Conservation (phyloP, 2,888 invertebrate species). For the Clepsis dumicolana region DNA sequence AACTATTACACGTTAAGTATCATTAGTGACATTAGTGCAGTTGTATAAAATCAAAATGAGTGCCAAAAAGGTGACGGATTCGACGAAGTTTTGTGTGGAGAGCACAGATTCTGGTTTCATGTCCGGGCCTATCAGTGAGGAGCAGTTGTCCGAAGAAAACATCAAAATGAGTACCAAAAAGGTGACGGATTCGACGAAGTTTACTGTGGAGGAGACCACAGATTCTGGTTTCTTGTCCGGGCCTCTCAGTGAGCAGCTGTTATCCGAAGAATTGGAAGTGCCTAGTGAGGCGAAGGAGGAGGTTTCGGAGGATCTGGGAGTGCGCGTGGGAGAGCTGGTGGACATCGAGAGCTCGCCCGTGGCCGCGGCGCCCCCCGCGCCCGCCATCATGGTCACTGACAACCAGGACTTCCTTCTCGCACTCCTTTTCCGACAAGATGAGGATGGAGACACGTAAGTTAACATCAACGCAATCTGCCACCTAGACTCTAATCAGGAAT, state of each 20-base stretch:
- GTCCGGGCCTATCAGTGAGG: slow-evolving; percentile 64
- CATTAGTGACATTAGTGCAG: slow-evolving; percentile 46
- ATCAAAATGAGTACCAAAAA: slow-evolving; percentile 80
- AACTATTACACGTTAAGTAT: slow-evolving; percentile 45
- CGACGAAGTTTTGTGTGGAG: slow-evolving; percentile 66
- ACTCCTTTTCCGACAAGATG: slow-evolving; percentile 91
- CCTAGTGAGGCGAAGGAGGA: slow-evolving; percentile 17
- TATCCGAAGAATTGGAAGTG: slow-evolving; percentile 51
- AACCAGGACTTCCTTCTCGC: slow-evolving; percentile 60
- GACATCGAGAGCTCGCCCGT: slow-evolving; percentile 53
- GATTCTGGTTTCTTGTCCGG: slow-evolving; percentile 78
- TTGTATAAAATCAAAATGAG: slow-evolving; percentile 69
- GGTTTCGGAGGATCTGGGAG: slow-evolving; percentile 8
- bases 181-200: slow-evolving; percentile 64
- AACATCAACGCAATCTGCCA: neutral
- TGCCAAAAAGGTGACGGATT: slow-evolving; percentile 70
- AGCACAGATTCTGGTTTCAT: slow-evolving; percentile 74
- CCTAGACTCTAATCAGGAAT: neutral
- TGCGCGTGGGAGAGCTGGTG: slow-evolving; percentile 55
- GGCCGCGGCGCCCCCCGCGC: slow-evolving; percentile 44
- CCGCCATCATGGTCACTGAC: slow-evolving; percentile 49
- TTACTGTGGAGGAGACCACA: slow-evolving; percentile 64
- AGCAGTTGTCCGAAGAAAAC: slow-evolving; percentile 55
- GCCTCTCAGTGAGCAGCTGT: slow-evolving; percentile 57
- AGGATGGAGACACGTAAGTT: slow-evolving; percentile 96